Base-by-base conservation (phyloP, 1,140 invertebrate genomes). In the Arctopsyche grandis region DNA sequence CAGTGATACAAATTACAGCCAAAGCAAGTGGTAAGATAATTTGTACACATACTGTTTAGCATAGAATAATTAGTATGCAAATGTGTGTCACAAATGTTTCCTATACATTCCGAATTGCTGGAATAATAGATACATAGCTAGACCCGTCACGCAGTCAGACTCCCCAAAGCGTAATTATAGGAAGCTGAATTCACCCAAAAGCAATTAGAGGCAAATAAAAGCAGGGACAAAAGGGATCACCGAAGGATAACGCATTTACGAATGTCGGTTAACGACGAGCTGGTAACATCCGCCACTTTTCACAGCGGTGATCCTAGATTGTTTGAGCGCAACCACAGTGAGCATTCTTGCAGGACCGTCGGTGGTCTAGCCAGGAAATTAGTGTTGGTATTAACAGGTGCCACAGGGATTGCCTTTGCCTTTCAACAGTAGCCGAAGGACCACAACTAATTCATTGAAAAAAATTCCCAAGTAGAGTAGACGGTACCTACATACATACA, bases 291-390 rank as follows among this genome's bases (percentile, higher is more conserved):
- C 58, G 21, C 69, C 69, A 71, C 69, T 71, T 71, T 71, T 71
- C 69, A 71, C 69, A 71, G 69, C 69, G 69, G 69, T 71, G 29
- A 71, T 71, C 69, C 44, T 10, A 16, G 12, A 71, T 46, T 66
- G 63, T 66, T 52, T 44, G 19, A 71, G 26, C 26, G 69, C 26
- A 16, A 52, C 43, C 69, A 16, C 69, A 46, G n/a, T 22, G 14
- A 9, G 19, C 46, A 38, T 46, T 71, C 69, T 71, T 22, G 60
- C 60, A 29, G 60, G 60, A 24, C 14, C 7, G 60, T 7, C 38
- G 69, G 46, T 46, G 69, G 38, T 71, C 38, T 52, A 46, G 19
- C 26, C 60, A 44, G 19, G 24, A 44, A 71, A 71, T 46, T 52
- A 38, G 22, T 66, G 4, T 24, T 66, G 63, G 10, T 24, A 66